Evolutionary conservation across 2,797 vertebrate species (phyloP).

Genomic region (Yasuhikotakia modesta): DNA sequence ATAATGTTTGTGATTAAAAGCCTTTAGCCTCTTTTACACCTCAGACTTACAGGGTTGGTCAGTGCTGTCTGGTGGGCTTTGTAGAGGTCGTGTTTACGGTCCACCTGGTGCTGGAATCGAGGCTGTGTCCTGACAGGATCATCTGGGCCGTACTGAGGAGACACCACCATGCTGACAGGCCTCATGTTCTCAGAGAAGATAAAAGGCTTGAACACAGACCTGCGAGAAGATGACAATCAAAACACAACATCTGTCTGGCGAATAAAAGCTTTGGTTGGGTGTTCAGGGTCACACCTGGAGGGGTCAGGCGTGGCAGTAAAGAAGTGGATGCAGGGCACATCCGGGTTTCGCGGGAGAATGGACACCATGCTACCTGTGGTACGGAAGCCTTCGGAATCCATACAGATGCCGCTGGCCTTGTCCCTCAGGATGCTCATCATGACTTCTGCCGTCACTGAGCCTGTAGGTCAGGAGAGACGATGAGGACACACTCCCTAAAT

Average conservation of each 20-base stretch:
- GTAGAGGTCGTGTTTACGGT: slow-evolving; percentile 88
- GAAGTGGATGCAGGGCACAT: slow-evolving; percentile 88
- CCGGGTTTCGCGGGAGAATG: slow-evolving; percentile 80
- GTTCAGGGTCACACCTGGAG: slow-evolving; percentile 76
- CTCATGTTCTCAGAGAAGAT: slow-evolving; percentile 77
- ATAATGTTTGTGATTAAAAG: too few relatives aligned
- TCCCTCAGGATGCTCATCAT: slow-evolving; percentile 91
- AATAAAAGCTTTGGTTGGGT: background rate
- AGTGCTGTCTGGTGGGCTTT: slow-evolving; percentile 82
- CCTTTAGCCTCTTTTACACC: too few relatives aligned
- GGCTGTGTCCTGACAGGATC: slow-evolving; percentile 84
- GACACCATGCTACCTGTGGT: slow-evolving; percentile 96
- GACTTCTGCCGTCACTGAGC: slow-evolving; percentile 81
- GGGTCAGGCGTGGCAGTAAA: slow-evolving; percentile 93
- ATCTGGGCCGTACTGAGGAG: slow-evolving; percentile 81
- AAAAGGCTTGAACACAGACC: slow-evolving; percentile 96
- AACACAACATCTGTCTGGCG: background rate
- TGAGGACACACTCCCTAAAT: too few relatives aligned
- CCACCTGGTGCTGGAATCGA: slow-evolving; percentile 85
- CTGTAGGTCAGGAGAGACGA: slow-evolving; percentile 63
- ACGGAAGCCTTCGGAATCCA: slow-evolving; percentile 87
- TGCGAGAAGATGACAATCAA: slow-evolving; percentile 56
- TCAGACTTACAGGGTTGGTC: slow-evolving; percentile 50
- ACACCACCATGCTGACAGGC: slow-evolving; percentile 77
- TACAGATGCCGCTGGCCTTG: slow-evolving; percentile 90